Conservation (phyloP, 1,140 invertebrate genomes). For the Zaprionus gabonicus region DNA sequence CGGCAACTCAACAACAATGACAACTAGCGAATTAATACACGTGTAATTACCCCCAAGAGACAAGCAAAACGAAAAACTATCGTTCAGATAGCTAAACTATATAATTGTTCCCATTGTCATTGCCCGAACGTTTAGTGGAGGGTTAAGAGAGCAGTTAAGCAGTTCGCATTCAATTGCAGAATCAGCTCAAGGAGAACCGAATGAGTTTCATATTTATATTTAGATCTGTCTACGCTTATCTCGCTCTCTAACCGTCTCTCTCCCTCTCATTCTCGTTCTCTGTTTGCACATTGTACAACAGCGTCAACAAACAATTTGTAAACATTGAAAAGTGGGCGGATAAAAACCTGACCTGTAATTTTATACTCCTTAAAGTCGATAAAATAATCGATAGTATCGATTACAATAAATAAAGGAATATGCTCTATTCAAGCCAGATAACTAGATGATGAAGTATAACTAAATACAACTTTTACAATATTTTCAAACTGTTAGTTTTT, state of each 20-base stretch:
- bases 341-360: too few species aligned
- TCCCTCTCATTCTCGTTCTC: too few species aligned
- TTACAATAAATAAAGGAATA: background rate
- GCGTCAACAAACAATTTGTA: slow-evolving; percentile 1
- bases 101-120: slow-evolving; percentile 68
- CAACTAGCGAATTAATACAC: slow-evolving; percentile 46
- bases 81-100: slow-evolving; percentile 41
- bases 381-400: slow-evolving; percentile 8
- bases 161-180: slow-evolving; percentile 35
- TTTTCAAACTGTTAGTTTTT: too few species aligned
- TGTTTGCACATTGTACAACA: background rate
- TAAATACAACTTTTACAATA: too few species aligned
- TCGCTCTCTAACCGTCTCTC: background rate
- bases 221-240: slow-evolving; percentile 24
- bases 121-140: slow-evolving; percentile 40
- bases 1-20: slow-evolving; percentile 43
- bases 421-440: too few species aligned
- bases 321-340: background rate
- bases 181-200: slow-evolving; percentile 50
- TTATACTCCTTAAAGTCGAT: background rate
- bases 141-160: slow-evolving; percentile 8
- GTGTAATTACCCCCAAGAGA: slow-evolving; percentile 36
- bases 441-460: too few species aligned
- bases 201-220: slow-evolving; percentile 23
- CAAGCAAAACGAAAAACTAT: slow-evolving; percentile 10